A percentile compares a stretch with the other conserved stretches of the same genome.
Conservation (phyloP, 2,888 invertebrate species). For the Chalcosyrphus nemorum region DNA sequence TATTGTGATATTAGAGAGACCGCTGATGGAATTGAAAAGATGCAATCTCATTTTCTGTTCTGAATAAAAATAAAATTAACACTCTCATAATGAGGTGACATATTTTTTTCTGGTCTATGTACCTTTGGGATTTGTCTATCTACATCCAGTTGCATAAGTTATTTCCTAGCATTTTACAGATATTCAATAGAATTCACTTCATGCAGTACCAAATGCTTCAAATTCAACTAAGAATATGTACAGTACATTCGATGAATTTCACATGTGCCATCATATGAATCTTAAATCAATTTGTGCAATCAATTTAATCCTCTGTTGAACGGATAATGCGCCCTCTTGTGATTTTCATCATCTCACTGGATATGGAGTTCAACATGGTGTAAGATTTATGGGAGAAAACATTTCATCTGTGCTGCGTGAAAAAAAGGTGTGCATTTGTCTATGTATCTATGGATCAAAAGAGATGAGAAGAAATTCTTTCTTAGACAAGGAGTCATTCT, state of each 20-base stretch:
- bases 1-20: not conserved
- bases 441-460: not conserved
- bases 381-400: not conserved
- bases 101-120: not conserved
- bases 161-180: not conserved
- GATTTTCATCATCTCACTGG: not conserved
- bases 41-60: not conserved
- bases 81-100: not conserved
- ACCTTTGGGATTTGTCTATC: not conserved
- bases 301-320: not conserved
- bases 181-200: not conserved
- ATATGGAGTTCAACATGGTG: not conserved
- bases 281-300: slow-evolving; percentile 10
- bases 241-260: not conserved
- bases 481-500: not conserved
- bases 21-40: not conserved
- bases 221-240: not conserved
- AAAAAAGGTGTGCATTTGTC: not conserved
- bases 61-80: not conserved
- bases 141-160: no score
- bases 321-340: not conserved
- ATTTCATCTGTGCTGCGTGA: not conserved
- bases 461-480: not conserved
- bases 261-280: not conserved
- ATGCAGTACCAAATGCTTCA: not conserved